A percentile compares a stretch with the other conserved stretches of the same genome.
phyloP scores from a whole-genome alignment of 2,888 invertebrate species.

The Pecten maximus region DNA sequence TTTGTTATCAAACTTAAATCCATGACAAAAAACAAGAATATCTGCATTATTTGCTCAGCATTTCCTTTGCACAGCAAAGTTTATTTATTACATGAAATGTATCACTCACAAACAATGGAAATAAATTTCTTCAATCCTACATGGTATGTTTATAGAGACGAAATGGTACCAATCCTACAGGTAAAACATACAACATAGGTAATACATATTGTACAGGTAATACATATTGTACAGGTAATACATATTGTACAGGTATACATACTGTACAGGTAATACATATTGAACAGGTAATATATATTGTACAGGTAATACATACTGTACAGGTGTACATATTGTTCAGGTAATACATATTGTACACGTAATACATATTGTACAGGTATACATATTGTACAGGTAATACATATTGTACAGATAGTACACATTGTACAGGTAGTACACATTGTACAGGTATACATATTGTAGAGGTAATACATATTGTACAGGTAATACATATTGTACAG shows the following conservation, averaged over 20 bases:
- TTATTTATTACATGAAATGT: slow-evolving; percentile 3
- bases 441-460: not conserved
- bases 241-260: too few species aligned
- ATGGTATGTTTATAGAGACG: not conserved
- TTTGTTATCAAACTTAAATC: too few species aligned
- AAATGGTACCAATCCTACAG: not conserved
- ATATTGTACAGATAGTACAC: not conserved
- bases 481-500: not conserved
- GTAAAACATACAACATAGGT: not conserved
- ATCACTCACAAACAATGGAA: slow-evolving; percentile 33
- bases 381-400: not conserved
- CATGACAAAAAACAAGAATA: not conserved
- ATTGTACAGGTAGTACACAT: not conserved
- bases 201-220: not conserved
- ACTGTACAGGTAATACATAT: too few species aligned
- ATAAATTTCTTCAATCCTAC: slow-evolving; percentile 24
- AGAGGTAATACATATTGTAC: not conserved
- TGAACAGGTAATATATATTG: too few species aligned
- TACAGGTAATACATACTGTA: too few species aligned
- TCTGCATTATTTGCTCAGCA: not conserved
- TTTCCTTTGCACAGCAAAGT: slow-evolving; percentile 33
- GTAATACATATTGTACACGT: too few species aligned
- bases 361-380: too few species aligned
- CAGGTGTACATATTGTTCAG: too few species aligned
- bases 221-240: not conserved